Evolutionary conservation across 1,140 invertebrate species (phyloP).

Genomic region (Zaprionus gabonicus): DNA sequence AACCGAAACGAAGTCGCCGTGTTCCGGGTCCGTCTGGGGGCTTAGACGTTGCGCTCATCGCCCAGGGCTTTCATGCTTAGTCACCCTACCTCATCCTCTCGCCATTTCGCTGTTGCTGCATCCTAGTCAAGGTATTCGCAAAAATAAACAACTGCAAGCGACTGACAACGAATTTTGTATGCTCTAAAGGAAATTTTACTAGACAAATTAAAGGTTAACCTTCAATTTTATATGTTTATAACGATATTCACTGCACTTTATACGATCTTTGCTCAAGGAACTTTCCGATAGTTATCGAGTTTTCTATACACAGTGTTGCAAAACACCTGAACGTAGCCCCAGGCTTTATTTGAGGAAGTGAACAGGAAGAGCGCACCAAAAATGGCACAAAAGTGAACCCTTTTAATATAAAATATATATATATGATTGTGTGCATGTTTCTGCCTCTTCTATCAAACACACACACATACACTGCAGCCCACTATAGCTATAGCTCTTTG

Average conservation of each 20-base stretch:
- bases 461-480: slow-evolving; percentile 31
- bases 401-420: slow-evolving; percentile 25
- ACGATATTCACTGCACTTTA: background rate
- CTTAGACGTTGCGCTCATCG: slow-evolving; percentile 33
- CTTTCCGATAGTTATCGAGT: too few relatives aligned
- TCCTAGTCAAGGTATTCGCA: slow-evolving; percentile 41
- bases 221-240: background rate
- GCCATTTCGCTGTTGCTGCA: background rate
- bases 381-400: slow-evolving; percentile 33
- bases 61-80: slow-evolving; percentile 30
- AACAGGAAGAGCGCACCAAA: slow-evolving; percentile 10
- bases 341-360: background rate
- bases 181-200: background rate
- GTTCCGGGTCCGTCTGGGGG: slow-evolving; percentile 35
- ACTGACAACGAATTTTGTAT: slow-evolving; percentile 1
- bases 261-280: too few relatives aligned
- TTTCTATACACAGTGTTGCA: background rate
- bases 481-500: slow-evolving; percentile 9
- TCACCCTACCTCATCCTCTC: slow-evolving; percentile 1
- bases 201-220: background rate
- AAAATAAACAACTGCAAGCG: slow-evolving; percentile 55
- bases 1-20: slow-evolving; percentile 40
- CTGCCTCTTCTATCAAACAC: slow-evolving; percentile 6
- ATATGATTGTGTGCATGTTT: background rate
- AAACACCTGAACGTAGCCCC: background rate